A percentile compares a stretch with the other conserved stretches of the same genome.
phyloP scores from a whole-genome alignment of 2,888 invertebrate genomes.

The Diploptera punctata region DNA sequence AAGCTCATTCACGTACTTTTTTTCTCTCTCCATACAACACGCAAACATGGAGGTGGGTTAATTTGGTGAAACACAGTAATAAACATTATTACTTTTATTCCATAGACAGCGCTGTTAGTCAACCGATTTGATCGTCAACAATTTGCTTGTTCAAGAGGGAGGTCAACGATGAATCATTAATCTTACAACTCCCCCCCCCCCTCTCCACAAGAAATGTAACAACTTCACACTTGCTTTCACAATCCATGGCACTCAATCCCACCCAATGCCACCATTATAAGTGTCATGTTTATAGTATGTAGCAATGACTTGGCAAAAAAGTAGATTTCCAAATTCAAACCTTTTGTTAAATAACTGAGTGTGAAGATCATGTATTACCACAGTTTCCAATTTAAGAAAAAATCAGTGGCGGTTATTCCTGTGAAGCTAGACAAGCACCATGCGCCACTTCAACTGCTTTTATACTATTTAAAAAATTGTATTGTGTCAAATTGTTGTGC shows the following conservation, averaged over 20 bases:
- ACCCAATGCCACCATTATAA: neutral
- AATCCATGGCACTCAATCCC: neutral
- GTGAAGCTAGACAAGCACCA: no score
- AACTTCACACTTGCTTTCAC: slow-evolving; percentile 10
- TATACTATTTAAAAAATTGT: no score
- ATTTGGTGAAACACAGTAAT: neutral
- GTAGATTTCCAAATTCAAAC: no score
- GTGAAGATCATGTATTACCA: no score
- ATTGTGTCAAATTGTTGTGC: no score
- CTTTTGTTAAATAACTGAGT: no score
- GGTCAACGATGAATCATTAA: slow-evolving; percentile 10
- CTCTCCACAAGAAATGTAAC: neutral
- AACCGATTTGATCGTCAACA: neutral
- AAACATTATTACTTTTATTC: neutral
- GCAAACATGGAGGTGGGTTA: neutral
- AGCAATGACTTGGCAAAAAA: neutral
- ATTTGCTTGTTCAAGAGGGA: neutral
- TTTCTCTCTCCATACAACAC: neutral
- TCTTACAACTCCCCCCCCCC: no score
- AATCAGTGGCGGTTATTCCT: no score
- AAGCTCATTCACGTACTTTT: neutral
- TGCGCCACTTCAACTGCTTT: no score
- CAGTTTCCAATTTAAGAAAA: no score
- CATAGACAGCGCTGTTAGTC: slow-evolving; percentile 1
- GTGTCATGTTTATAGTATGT: neutral